Conservation (phyloP, 2,797 vertebrate genomes). For the Acipenser transmontanus region DNA sequence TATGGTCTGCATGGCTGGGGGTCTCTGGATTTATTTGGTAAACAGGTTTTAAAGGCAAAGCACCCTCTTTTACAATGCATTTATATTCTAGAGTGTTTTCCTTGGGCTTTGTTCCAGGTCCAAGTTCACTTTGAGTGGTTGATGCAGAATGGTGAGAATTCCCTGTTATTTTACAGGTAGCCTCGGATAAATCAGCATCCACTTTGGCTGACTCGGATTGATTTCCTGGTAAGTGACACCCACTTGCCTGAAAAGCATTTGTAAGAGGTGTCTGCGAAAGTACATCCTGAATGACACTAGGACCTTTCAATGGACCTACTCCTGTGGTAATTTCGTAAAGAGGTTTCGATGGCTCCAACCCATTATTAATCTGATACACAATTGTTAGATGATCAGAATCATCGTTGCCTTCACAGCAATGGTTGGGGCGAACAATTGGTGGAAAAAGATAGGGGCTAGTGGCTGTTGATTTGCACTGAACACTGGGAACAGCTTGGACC, state of each 20-base stretch:
- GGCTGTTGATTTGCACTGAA: constrained; percentile 72
- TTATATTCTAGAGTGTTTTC: constrained; percentile 28
- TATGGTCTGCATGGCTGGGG: constrained; percentile 37
- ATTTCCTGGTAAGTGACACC: constrained; percentile 1
- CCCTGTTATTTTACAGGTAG: constrained; percentile 19
- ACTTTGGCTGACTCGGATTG: constrained; percentile 39
- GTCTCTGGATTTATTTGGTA: constrained; percentile 61
- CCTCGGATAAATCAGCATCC: constrained; percentile 42
- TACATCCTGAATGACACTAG: constrained; percentile 7
- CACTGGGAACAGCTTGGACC: constrained; percentile 80
- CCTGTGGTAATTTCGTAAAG: constrained; percentile 2
- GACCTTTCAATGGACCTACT: not conserved
- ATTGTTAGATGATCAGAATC: constrained; percentile 63
- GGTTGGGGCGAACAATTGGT: constrained; percentile 42
- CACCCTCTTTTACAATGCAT: constrained; percentile 42
- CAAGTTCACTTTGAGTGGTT: constrained; percentile 32
- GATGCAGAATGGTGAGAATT: constrained; percentile 29
- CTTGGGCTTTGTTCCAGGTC: constrained; percentile 45
- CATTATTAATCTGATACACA: constrained; percentile 45
- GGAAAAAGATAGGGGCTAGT: constrained; percentile 85
- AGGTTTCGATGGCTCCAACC: not conserved
- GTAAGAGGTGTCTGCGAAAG: constrained; percentile 28
- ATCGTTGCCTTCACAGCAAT: constrained; percentile 38
- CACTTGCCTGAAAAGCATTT: constrained; percentile 14
- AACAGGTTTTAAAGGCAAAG: constrained; percentile 32